These are phyloP conservation scores for Drosophila cognata DNA, from an alignment of 2,888 invertebrate species.

Conservation along the genomic window DNA sequence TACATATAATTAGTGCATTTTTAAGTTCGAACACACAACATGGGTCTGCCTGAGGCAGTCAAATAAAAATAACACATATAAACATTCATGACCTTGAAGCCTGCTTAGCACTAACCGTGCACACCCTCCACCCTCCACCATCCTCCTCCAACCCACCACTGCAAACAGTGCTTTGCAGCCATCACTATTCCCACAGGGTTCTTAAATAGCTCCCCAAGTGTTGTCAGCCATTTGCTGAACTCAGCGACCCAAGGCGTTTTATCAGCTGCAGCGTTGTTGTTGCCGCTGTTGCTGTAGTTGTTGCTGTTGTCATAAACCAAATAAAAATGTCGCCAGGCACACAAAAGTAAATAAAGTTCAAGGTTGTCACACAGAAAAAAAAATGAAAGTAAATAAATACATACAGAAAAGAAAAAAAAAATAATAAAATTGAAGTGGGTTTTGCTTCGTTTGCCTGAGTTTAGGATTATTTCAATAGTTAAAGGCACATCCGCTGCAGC, in stretches of 20 bases:
- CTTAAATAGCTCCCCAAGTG: constrained; percentile 61
- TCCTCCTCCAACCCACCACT: no score
- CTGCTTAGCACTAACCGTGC: constrained; percentile 10
- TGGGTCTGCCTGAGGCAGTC: constrained; percentile 9
- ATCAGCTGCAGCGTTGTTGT: constrained; percentile 19
- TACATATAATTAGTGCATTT: constrained; percentile 26
- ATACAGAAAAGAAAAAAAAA: constrained; percentile 26
- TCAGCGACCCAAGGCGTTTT: constrained; percentile 51
- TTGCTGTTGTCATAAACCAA: constrained; percentile 45
- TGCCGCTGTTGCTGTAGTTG: constrained; percentile 22
- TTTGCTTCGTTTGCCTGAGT: constrained; percentile 42
- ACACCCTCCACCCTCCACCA: background rate
- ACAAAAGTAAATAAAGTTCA: constrained; percentile 48
- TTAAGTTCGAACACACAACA: constrained; percentile 21
- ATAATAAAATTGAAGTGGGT: constrained; percentile 27
- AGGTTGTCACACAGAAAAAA: constrained; percentile 51
- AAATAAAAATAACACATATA: background rate
- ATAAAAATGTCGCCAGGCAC: constrained; percentile 52
- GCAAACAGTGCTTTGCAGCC: constrained; percentile 13
- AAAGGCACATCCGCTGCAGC: constrained; percentile 76
- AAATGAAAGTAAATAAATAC: constrained; percentile 52
- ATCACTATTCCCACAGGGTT: constrained; percentile 64
- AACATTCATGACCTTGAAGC: constrained; percentile 36
- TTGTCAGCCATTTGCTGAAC: constrained; percentile 57
- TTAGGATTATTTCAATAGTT: constrained; percentile 75